Evolutionary conservation across 2,888 invertebrate genomes (phyloP).

Genomic region (Pyrocoelia pectoralis): DNA sequence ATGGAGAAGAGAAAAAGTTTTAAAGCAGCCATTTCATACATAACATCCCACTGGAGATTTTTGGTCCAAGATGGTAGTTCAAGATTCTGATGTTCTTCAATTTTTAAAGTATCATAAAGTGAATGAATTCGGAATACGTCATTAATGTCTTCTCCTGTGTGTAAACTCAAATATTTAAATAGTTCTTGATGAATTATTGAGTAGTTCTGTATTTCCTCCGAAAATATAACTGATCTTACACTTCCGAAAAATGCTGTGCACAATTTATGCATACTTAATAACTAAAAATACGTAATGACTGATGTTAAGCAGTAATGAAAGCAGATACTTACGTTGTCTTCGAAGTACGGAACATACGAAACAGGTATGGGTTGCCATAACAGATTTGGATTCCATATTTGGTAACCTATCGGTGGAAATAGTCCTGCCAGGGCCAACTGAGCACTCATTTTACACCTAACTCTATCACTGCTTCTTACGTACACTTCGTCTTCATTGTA

Average conservation of each 20-base stretch:
- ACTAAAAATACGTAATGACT: neutral
- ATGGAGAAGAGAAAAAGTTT: neutral
- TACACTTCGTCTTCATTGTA: constrained; percentile 62
- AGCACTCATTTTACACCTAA: constrained; percentile 76
- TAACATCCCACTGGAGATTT: neutral
- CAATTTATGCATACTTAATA: neutral
- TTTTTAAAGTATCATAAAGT: neutral
- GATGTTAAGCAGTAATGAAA: neutral
- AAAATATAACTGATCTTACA: neutral
- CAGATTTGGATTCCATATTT: constrained; percentile 63
- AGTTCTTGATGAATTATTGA: neutral
- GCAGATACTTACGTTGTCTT: neutral
- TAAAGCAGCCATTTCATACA: neutral
- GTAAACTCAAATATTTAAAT: neutral
- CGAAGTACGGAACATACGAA: neutral
- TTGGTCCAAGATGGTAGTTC: neutral
- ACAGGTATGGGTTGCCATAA: constrained; percentile 49
- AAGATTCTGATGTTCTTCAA: neutral
- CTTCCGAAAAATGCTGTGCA: neutral
- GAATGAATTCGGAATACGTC: neutral
- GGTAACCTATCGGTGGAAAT: constrained; percentile 66
- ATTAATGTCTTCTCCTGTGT: neutral
- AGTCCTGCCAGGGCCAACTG: constrained; percentile 72
- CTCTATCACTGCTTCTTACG: constrained; percentile 69
- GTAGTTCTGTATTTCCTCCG: neutral